Evolutionary conservation across 2,797 vertebrate genomes (phyloP), one percentile per base, ranked within the genome.

Genomic region (Sarcophilus harrisii): DNA sequence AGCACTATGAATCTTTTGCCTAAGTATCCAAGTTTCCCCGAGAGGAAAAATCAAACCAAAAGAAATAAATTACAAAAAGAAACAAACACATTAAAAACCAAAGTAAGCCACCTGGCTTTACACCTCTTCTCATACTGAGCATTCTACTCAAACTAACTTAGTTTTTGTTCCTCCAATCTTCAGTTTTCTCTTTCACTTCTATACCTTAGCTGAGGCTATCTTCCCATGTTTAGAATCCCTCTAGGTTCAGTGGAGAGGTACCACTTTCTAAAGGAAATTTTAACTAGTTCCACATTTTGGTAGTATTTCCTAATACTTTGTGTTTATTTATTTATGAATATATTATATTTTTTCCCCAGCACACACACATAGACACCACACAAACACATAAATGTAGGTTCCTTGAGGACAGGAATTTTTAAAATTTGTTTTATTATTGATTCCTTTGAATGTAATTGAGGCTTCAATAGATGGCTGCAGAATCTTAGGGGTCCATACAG

Each of bases 31-130:
- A 32, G 4, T 32, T 92, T 91, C 66, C 59, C 9, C 49, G 38
- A 81, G 9, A 30, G 10, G 57, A 94, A 92, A 96, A 81, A 89
- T 55, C 13, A 95, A 81, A 96, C 81, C 11, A 1, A 60, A 38
- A n/a, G 0, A 87, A 49, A 13, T 49, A 93, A 91, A 59, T 92
- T 52, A 92, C 38, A 62, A 92, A 59, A 66, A 91, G 10, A 62
- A 45, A 81, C 27, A 28, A 73, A 0, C 18, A 24, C 58, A 62
- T 91, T 81, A 32, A 92, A 91, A 55, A 87, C 58, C 30, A 92
- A 45, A 4, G 73, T 87, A 45, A 87, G 21, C 1, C 21, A 45
- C 10, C 8, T 45, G n/a, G 38, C 21, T 4, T 49, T 49, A 87
- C 24, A 1, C 38, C 21, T 45, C 38, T 21, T 87, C 9, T 27